phyloP scores from a whole-genome alignment of 2,888 invertebrate genomes.

The Marronus borbonicus region DNA sequence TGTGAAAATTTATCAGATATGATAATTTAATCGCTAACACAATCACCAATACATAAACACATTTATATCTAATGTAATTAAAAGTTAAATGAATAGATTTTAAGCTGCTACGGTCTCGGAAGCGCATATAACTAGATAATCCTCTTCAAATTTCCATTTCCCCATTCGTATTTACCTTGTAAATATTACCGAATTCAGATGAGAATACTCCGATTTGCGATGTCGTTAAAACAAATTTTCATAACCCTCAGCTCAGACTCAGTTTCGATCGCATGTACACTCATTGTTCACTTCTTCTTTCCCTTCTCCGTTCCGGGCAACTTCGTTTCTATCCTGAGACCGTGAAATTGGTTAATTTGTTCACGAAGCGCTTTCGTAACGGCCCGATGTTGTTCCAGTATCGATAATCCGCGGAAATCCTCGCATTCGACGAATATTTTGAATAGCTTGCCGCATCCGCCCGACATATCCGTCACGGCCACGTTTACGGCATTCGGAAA shows the following conservation, averaged over 20 bases:
- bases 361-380: constrained; percentile 82
- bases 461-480: constrained; percentile 82
- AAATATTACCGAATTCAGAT: too few relatives aligned
- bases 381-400: constrained; percentile 82
- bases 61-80: too few relatives aligned
- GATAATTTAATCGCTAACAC: too few relatives aligned
- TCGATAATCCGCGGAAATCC: constrained; percentile 81
- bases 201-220: too few relatives aligned
- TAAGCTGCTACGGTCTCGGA: too few relatives aligned
- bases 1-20: too few relatives aligned
- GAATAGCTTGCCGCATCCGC: constrained; percentile 88
- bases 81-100: too few relatives aligned
- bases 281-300: not conserved
- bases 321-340: constrained; percentile 83
- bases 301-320: constrained; percentile 50
- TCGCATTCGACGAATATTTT: constrained; percentile 79
- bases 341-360: constrained; percentile 89
- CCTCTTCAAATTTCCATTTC: constrained; percentile 9
- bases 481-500: constrained; percentile 78
- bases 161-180: too few relatives aligned
- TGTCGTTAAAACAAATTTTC: too few relatives aligned
- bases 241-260: not conserved
- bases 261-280: not conserved
- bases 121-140: too few relatives aligned
- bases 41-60: too few relatives aligned